These are phyloP conservation scores for Epinotia brunnichana DNA, from an alignment of 2,888 invertebrate genomes.

Conservation along the genomic window DNA sequence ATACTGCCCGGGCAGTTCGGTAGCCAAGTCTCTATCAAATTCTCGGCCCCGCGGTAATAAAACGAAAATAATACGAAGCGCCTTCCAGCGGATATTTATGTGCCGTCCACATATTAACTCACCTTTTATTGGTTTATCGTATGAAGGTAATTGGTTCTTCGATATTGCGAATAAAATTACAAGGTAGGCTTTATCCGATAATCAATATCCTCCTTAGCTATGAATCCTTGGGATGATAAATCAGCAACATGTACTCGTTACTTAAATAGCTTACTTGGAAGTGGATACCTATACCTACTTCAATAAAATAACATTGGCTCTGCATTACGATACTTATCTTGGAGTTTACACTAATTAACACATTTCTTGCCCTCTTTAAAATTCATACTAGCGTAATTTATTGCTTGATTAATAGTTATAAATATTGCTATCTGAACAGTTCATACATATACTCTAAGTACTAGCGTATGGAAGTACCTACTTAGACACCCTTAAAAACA, in stretches of 20 bases:
- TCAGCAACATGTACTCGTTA: background rate
- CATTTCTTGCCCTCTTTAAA: background rate
- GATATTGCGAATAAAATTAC: slow-evolving; percentile 32
- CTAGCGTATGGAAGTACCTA: background rate
- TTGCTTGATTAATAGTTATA: background rate
- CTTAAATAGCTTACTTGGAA: background rate
- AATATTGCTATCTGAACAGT: background rate
- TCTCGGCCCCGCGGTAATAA: slow-evolving; percentile 72
- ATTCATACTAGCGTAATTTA: background rate
- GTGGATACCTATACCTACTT: background rate
- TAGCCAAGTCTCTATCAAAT: slow-evolving; percentile 78
- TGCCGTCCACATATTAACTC: slow-evolving; percentile 67
- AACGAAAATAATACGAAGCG: slow-evolving; percentile 74
- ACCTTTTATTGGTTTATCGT: slow-evolving; percentile 63
- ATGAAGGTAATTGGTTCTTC: slow-evolving; percentile 48
- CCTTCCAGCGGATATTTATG: slow-evolving; percentile 69
- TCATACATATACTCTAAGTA: background rate
- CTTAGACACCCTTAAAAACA: background rate
- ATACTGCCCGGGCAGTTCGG: slow-evolving; percentile 69
- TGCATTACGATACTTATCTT: background rate
- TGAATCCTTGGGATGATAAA: background rate
- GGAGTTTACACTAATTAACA: background rate
- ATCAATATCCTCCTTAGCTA: background rate
- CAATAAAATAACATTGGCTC: background rate
- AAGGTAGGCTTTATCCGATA: slow-evolving; percentile 12